Evolutionary conservation across 64 coral and sea anemone genomes (phyloP).

Genomic region (Stichodactyla mertensii): DNA sequence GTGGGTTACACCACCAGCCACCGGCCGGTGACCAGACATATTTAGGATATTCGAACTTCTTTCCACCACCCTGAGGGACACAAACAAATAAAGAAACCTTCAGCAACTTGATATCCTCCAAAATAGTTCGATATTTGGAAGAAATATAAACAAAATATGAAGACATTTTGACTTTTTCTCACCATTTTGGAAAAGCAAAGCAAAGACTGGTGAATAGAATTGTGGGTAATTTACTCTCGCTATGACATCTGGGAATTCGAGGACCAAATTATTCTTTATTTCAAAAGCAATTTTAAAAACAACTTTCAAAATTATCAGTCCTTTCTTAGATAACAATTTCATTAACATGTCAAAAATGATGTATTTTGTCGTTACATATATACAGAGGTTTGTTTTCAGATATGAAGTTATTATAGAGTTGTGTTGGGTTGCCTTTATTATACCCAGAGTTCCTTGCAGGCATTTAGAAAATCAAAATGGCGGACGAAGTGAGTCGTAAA

Average conservation of each 20-base stretch:
- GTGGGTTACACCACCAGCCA: conserved; percentile 98
- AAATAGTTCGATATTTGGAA: background rate
- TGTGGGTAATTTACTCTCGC: conserved; percentile 1
- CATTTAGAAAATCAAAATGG: conserved; percentile 55
- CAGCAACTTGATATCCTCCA: background rate
- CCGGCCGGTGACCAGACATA: conserved; percentile 97
- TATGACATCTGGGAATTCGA: background rate
- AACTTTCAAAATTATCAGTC: no score
- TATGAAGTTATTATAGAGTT: no score
- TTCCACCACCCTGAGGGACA: conserved; percentile 70
- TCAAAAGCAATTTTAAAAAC: no score
- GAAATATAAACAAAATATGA: background rate
- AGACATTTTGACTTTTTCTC: background rate
- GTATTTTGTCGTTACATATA: no score
- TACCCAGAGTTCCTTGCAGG: background rate
- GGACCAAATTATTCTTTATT: background rate
- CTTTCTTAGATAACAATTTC: no score
- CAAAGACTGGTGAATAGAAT: background rate
- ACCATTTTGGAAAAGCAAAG: conserved; percentile 12
- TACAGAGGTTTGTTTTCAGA: no score
- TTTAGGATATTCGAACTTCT: conserved; percentile 95
- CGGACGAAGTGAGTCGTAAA: conserved; percentile 61
- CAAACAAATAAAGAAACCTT: background rate
- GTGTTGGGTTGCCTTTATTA: background rate
- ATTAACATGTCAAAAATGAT: no score